Evolutionary conservation across 2,888 invertebrate genomes (phyloP).

Genomic region (Cheilosia vernalis): DNA sequence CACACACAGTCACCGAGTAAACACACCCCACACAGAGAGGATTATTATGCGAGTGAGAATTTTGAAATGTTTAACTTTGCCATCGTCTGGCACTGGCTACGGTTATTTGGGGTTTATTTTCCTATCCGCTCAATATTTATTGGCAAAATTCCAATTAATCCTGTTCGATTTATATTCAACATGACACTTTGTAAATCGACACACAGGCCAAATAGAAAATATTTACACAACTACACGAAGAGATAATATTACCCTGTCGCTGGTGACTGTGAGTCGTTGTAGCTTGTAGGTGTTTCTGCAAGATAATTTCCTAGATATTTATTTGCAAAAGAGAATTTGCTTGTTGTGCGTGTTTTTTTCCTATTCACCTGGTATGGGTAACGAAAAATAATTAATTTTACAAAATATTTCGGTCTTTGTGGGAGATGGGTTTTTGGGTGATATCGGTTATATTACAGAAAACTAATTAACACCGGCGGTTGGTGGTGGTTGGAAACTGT

Average conservation of each 20-base stretch:
- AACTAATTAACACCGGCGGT: constrained; percentile 46
- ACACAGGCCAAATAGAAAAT: constrained; percentile 41
- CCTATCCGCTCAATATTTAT: constrained; percentile 21
- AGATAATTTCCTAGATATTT: not conserved
- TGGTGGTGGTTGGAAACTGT: not conserved
- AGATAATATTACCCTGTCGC: constrained; percentile 22
- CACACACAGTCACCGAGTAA: constrained; percentile 2
- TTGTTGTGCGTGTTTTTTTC: not conserved
- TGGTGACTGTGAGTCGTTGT: not conserved
- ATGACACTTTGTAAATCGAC: constrained; percentile 59
- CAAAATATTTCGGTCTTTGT: not conserved
- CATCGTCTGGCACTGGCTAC: not conserved
- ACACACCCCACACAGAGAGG: not conserved
- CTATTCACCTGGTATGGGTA: not conserved
- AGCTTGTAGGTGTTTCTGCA: not conserved
- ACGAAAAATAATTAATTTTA: not conserved
- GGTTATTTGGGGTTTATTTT: constrained; percentile 37
- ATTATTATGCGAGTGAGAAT: not conserved
- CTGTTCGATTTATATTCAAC: constrained; percentile 54
- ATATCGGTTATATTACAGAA: constrained; percentile 13
- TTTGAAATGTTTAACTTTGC: constrained; percentile 5
- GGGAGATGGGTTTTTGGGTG: not conserved
- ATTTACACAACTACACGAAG: constrained; percentile 33
- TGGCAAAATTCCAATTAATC: constrained; percentile 59
- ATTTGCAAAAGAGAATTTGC: not conserved